Evolutionary conservation across 2,797 vertebrate genomes (phyloP).

Genomic region (Epinephelus malabaricus): DNA sequence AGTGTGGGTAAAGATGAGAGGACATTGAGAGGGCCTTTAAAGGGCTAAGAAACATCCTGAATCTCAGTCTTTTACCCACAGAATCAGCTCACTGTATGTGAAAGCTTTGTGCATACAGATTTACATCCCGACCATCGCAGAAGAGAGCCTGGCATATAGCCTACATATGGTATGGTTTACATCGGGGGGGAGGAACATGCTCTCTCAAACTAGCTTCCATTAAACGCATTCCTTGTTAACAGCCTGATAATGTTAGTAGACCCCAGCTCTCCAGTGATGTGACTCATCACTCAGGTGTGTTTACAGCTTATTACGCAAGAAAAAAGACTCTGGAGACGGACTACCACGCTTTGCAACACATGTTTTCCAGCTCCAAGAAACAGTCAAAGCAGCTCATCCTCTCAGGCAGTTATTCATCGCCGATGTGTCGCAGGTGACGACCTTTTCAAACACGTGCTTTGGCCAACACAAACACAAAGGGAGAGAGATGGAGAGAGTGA

Average conservation of each 20-base stretch:
- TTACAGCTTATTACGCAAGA: constrained; percentile 57
- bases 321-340: constrained; percentile 29
- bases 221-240: constrained; percentile 78
- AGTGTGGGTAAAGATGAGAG: too few relatives aligned
- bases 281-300: constrained; percentile 79
- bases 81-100: constrained; percentile 1
- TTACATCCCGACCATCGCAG: constrained; percentile 6
- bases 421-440: constrained; percentile 44
- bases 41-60: constrained; percentile 13
- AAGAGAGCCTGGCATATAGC: constrained; percentile 43
- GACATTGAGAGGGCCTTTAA: background rate
- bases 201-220: constrained; percentile 66
- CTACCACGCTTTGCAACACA: constrained; percentile 10
- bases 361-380: constrained; percentile 36
- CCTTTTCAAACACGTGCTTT: constrained; percentile 54
- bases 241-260: constrained; percentile 63
- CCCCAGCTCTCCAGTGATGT: constrained; percentile 50
- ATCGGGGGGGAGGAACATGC: constrained; percentile 37
- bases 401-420: constrained; percentile 27
- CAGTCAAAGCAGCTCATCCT: constrained; percentile 36
- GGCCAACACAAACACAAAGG: constrained; percentile 35
- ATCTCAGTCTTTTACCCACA: constrained; percentile 1
- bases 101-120: constrained; percentile 8
- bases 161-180: constrained; percentile 71
- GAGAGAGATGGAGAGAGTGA: constrained; percentile 20